Percentiles rank a stretch among this genome's conserved stretches.
These are phyloP conservation scores for Plotosus lineatus DNA, from an alignment of 2,113 vertebrate species.

Conservation along the genomic window DNA sequence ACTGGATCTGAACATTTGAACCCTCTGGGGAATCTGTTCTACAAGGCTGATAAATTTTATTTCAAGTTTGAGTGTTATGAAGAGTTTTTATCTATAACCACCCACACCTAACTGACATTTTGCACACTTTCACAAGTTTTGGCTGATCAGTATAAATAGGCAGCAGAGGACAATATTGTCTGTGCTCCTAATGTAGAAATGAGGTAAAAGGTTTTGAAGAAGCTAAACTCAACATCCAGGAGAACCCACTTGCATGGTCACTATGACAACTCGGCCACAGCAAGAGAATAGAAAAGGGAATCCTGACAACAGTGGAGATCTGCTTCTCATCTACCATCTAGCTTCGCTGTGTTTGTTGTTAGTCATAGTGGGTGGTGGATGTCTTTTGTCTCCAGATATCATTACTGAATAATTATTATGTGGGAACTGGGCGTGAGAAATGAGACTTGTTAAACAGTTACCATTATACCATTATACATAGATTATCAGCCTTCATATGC, in stretches of 20 bases:
- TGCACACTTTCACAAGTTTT: background rate
- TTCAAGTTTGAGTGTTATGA: constrained; percentile 1
- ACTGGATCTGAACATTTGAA: background rate
- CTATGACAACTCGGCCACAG: constrained; percentile 53
- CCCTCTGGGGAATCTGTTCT: constrained; percentile 1
- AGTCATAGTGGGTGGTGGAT: constrained; percentile 21
- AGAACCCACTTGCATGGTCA: constrained; percentile 39
- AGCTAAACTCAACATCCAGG: constrained; percentile 41
- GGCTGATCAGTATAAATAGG: background rate
- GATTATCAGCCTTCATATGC: too few relatives aligned
- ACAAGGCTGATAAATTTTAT: background rate
- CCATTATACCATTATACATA: too few relatives aligned
- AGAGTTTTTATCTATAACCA: background rate
- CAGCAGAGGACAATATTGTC: background rate
- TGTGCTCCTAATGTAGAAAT: background rate
- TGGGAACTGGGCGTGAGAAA: background rate
- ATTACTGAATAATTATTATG: constrained; percentile 19
- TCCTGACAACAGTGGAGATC: constrained; percentile 39
- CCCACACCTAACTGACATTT: constrained; percentile 2
- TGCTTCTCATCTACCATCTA: constrained; percentile 34
- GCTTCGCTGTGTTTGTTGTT: constrained; percentile 1
- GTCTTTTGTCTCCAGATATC: constrained; percentile 22
- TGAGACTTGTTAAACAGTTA: constrained; percentile 14
- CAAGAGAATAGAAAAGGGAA: constrained; percentile 25
- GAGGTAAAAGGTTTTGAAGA: constrained; percentile 31